Evolutionary conservation across 2,113 vertebrate species (phyloP), one percentile per base, ranked within the genome.

Genomic region (Spea bombifrons): DNA sequence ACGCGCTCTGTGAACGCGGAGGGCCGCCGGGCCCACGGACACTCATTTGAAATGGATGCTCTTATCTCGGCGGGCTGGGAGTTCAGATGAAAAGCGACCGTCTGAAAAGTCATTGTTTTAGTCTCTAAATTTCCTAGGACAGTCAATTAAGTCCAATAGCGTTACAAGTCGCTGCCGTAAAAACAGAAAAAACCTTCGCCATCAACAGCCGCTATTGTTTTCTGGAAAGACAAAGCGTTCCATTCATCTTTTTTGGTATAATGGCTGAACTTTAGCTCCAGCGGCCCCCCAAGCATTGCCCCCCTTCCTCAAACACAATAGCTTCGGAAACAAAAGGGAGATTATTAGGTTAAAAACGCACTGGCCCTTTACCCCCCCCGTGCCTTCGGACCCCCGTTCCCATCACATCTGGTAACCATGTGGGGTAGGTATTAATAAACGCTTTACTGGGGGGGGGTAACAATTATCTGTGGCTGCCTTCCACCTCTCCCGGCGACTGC

Each of bases 381-480:
- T 88, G 87, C 83, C 84, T 84, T 83, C 87, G 87, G 84, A 89
- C 86, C 84, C 88, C 91, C 89, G 86, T 89, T 89, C 87, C 83
- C 89, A 46, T 89, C 94, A 97, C 96, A 98, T 98, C 96, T 99
- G 96, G 96, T 91, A 85, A 87, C 93, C 96, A 98, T 96, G 95
- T 98, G 96, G 95, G 94, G 91, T 85, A 85, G 89, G 92, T 90
- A 92, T 92, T 98, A 96, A 98, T 96, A 94, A 95, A 94, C 95
- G 94, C 93, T 95, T 97, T 96, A 95, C 94, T 95, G 93, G 94
- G 91, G 82, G 82, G 30, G 87, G 91, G 88, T 91, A 88, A 92
- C 95, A 96, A 95, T 97, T 96, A 96, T 94, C 92, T 90, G 93
- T 86, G 89, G 93, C 92, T 91, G 93, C 92, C 78, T 79, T 84